phyloP scores from a whole-genome alignment of 2,797 vertebrate genomes.

The Typhlichthys subterraneus region DNA sequence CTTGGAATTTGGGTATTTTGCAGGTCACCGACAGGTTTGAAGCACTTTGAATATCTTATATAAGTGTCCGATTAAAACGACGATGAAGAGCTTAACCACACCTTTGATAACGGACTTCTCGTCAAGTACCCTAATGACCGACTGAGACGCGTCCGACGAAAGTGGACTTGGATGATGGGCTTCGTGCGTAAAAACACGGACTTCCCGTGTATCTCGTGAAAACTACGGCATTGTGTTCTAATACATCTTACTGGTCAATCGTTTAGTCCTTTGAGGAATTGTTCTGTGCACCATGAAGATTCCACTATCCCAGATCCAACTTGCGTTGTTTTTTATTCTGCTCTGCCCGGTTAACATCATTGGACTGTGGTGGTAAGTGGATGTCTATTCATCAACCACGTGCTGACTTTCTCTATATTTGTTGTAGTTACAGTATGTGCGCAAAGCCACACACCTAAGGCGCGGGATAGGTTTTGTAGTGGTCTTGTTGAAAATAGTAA shows the following conservation, averaged over 20 bases:
- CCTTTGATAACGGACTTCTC: slow-evolving; percentile 63
- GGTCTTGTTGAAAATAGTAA: slow-evolving; percentile 4
- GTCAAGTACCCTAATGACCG: slow-evolving; percentile 55
- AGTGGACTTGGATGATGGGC: slow-evolving; percentile 58
- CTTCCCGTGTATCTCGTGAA: slow-evolving; percentile 56
- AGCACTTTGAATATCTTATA: slow-evolving; percentile 6
- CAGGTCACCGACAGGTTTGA: slow-evolving; percentile 9
- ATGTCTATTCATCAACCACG: slow-evolving; percentile 38
- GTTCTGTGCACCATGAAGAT: slow-evolving; percentile 74
- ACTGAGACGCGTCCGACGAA: slow-evolving; percentile 61
- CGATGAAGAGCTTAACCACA: slow-evolving; percentile 71
- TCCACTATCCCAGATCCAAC: slow-evolving; percentile 84
- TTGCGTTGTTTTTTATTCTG: slow-evolving; percentile 89
- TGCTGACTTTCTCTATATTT: slow-evolving; percentile 28
- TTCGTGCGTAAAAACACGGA: slow-evolving; percentile 40
- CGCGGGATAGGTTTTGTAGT: slow-evolving; percentile 4
- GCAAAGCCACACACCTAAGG: not conserved
- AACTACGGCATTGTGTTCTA: slow-evolving; percentile 22
- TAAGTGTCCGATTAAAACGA: slow-evolving; percentile 32
- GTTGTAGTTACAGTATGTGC: slow-evolving; percentile 2
- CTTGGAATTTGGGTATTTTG: slow-evolving; percentile 46
- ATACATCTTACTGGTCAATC: slow-evolving; percentile 39
- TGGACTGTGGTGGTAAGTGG: slow-evolving; percentile 93
- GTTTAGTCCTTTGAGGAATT: slow-evolving; percentile 44
- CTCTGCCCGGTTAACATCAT: slow-evolving; percentile 93